These are phyloP conservation scores for Antennarius maculatus DNA, from an alignment of 2,797 vertebrate species.

Conservation along the genomic window DNA sequence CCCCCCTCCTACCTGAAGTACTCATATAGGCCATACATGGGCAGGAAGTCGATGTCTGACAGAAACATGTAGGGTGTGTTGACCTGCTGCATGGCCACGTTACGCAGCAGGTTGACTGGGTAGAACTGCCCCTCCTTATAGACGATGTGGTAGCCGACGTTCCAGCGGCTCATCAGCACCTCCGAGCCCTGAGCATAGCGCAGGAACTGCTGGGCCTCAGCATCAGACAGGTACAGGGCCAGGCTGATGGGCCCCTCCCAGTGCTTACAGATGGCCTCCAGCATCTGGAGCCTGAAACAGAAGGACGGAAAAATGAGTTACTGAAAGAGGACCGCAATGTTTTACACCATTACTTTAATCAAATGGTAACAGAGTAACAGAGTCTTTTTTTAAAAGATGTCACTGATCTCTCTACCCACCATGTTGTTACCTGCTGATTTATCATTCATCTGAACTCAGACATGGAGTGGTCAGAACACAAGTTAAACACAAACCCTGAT, in stretches of 20 bases:
- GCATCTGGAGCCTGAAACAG: conserved; percentile 92
- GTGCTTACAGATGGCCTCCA: conserved; percentile 99
- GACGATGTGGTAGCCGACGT: conserved; percentile 97
- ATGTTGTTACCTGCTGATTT: no score
- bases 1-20: conserved; percentile 90
- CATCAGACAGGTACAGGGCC: conserved; percentile 96
- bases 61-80: conserved; percentile 98
- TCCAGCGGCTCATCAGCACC: conserved; percentile 93
- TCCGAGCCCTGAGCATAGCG: conserved; percentile 97
- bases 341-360: no score
- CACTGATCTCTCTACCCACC: no score
- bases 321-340: no score
- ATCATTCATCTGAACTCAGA: no score
- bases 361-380: no score
- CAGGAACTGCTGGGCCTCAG: conserved; percentile 97
- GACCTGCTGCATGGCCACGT: conserved; percentile 96
- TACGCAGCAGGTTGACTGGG: conserved; percentile 95
- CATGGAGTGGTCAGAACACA: no score
- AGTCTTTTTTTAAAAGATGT: no score
- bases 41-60: conserved; percentile 98
- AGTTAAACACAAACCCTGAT: no score
- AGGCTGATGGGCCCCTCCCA: conserved; percentile 99
- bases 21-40: conserved; percentile 99
- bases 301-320: not conserved
- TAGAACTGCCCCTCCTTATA: conserved; percentile 99